Percentiles rank a stretch among this genome's conserved stretches.
These are phyloP conservation scores for Camponotus fellah DNA, from an alignment of 2,888 invertebrate species.

Conservation along the genomic window DNA sequence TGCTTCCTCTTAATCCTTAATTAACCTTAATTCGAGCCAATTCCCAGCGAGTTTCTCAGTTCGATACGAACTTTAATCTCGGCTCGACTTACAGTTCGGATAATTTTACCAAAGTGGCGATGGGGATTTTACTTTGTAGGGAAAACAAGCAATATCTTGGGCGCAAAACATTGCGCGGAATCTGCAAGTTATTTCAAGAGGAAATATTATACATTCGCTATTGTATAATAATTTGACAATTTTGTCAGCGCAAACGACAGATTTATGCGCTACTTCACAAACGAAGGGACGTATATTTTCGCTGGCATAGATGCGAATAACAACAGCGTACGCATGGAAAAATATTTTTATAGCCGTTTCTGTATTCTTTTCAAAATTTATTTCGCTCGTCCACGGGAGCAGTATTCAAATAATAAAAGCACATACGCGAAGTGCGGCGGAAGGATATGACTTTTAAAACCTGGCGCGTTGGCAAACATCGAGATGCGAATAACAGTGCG, in stretches of 20 bases:
- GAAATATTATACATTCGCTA: not conserved
- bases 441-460: slow-evolving; percentile 47
- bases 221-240: slow-evolving; percentile 29
- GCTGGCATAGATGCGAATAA: slow-evolving; percentile 17
- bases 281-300: slow-evolving; percentile 30
- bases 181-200: slow-evolving; percentile 31
- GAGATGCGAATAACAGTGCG: slow-evolving; percentile 14
- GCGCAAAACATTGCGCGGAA: slow-evolving; percentile 56
- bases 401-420: slow-evolving; percentile 54
- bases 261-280: slow-evolving; percentile 30
- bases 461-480: slow-evolving; percentile 32
- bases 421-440: slow-evolving; percentile 42
- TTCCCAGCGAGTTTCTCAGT: slow-evolving; percentile 70
- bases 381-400: slow-evolving; percentile 38
- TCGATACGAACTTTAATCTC: slow-evolving; percentile 75
- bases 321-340: slow-evolving; percentile 19
- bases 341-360: slow-evolving; percentile 49
- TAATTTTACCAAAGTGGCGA: slow-evolving; percentile 53
- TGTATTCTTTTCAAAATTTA: slow-evolving; percentile 51
- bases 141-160: slow-evolving; percentile 26
- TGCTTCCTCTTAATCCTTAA: slow-evolving; percentile 79
- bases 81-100: slow-evolving; percentile 61
- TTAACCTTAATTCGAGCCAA: slow-evolving; percentile 77
- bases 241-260: slow-evolving; percentile 16
- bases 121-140: slow-evolving; percentile 41